Evolutionary conservation across 2,797 vertebrate genomes (phyloP), one percentile per base, ranked within the genome.

Genomic region (Salmo trutta): DNA sequence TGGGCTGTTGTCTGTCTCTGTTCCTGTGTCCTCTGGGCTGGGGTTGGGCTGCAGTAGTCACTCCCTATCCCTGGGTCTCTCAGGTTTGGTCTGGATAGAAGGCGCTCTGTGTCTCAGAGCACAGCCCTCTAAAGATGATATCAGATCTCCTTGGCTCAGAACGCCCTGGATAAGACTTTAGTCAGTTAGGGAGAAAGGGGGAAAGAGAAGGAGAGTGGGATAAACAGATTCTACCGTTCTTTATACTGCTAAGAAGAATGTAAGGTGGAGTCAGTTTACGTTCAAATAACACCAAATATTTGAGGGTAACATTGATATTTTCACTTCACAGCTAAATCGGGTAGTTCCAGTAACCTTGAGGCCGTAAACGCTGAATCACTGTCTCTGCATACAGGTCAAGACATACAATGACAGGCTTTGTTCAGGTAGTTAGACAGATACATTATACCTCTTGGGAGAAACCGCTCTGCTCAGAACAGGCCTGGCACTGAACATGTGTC

Each of bases 251-350:
- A 88, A 88, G 90, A 90, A 81, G 78, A 84, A 19, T 74, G 84
- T 94, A 95, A 95, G 94, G 94, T 94, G 94, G 94, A 95, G 94
- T 94, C 94, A 93, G 84, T 72, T 81, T 73, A 88, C 85, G 56
- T 81, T 85, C 71, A 86, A 85, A 82, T 81, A 77, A 16, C 71
- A 75, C 73, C 4, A 73, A 19, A 53, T 17, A 41, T 41, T 73
- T 24, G 16, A 16, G 31, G 36, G n/a, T 54, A 27, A 73, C 0
- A 33, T 33, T 69, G 31, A 52, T 52, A 59, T 33, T 56, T 59
- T 73, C 1, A 15, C 70, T 64, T 10, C 15, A 64, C 15, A 31
- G 33, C 12, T 14, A 24, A 19, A 41, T n/a, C 8, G n/a, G 69
- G n/a, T 21, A 71, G 83, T 82, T 77, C 47, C 24, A 75, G 59